Conservation (phyloP, 2,888 invertebrate genomes). For the Melikaiella ostensackeni region DNA sequence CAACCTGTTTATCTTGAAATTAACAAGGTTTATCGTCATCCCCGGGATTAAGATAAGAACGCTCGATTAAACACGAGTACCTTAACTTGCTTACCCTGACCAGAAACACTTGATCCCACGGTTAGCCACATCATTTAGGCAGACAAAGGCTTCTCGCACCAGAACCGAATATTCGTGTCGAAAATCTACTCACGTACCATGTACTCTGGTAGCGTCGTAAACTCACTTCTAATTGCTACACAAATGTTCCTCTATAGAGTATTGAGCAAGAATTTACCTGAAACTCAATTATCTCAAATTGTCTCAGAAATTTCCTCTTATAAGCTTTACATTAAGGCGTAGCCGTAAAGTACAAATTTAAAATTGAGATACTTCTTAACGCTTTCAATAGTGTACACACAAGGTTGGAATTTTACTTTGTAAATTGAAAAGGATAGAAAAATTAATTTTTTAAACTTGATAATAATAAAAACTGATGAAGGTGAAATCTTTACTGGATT, state of each 20-base stretch:
- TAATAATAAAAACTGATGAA: too few relatives aligned
- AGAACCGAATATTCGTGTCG: slow-evolving; percentile 43
- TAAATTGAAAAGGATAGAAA: too few relatives aligned
- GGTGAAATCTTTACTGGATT: too few relatives aligned
- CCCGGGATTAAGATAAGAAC: slow-evolving; percentile 49
- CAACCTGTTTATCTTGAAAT: slow-evolving; percentile 26
- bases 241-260: background rate
- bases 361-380: too few relatives aligned
- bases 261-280: slow-evolving; percentile 5
- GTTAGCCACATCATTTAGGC: slow-evolving; percentile 58
- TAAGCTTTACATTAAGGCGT: background rate
- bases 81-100: slow-evolving; percentile 41
- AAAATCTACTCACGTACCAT: slow-evolving; percentile 54
- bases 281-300: background rate
- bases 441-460: too few relatives aligned
- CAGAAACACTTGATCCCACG: slow-evolving; percentile 57
- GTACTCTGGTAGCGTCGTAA: slow-evolving; percentile 49
- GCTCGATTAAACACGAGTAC: slow-evolving; percentile 47
- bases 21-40: slow-evolving; percentile 15
- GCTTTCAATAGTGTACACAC: too few relatives aligned
- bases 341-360: too few relatives aligned
- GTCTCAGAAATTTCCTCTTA: background rate
- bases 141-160: slow-evolving; percentile 45
- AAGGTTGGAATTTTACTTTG: too few relatives aligned
- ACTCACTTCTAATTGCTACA: slow-evolving; percentile 42